A percentile compares a stretch with the other conserved stretches of the same genome.
phyloP scores from a whole-genome alignment of 2,113 vertebrate species.

The Ovis aries region DNA sequence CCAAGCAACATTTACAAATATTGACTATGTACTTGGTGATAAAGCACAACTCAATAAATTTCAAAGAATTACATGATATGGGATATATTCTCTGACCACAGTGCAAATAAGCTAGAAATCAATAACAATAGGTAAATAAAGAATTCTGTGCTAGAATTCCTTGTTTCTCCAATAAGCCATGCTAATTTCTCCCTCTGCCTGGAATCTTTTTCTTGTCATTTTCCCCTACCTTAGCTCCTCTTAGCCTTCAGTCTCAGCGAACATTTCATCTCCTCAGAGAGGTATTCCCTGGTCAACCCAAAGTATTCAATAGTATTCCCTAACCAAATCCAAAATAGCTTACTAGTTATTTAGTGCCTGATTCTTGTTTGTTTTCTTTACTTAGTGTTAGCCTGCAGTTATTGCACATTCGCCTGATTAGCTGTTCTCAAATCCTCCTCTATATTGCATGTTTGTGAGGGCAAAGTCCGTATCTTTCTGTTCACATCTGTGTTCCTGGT shows the following conservation, averaged over 20 bases:
- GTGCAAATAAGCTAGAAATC: neutral
- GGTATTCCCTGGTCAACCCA: neutral
- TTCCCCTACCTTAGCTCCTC: neutral
- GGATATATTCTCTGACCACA: neutral
- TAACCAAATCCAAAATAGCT: neutral
- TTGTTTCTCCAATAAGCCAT: neutral
- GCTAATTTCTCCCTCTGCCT: neutral
- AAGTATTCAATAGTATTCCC: neutral
- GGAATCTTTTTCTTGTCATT: neutral
- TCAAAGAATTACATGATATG: neutral
- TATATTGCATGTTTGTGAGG: neutral
- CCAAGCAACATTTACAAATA: neutral
- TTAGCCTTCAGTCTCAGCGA: neutral
- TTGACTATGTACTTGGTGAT: neutral
- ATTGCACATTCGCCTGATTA: neutral
- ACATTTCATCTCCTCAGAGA: neutral
- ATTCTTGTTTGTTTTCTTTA: neutral
- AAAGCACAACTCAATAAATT: neutral
- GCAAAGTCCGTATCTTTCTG: neutral
- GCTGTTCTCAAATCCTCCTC: neutral
- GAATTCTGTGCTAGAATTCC: neutral
- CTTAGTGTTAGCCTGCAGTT: neutral
- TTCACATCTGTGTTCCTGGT: neutral
- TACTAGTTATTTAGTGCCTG: neutral
- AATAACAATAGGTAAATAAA: neutral